Conservation (phyloP, 2,888 invertebrate species). For the Tipula lateralis region DNA sequence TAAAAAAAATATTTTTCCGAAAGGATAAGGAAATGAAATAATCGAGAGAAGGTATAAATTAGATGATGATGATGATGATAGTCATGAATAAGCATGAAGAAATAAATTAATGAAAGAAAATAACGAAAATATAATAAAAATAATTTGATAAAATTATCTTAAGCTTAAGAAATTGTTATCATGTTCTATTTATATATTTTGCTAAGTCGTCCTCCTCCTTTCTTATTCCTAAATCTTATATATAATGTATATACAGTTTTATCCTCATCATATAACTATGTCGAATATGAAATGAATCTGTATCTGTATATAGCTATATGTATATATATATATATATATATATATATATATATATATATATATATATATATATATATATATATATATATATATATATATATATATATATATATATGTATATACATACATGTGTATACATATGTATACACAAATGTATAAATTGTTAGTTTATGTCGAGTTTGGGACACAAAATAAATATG, state of each 20-base stretch:
- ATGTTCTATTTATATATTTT: background rate
- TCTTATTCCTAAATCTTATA: no score
- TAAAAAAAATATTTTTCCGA: background rate
- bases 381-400: background rate
- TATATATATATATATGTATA: background rate
- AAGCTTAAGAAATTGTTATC: constrained; percentile 19
- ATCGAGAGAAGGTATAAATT: constrained; percentile 9
- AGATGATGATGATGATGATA: constrained; percentile 12
- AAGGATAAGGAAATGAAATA: constrained; percentile 1
- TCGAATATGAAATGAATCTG: background rate
- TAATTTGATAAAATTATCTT: constrained; percentile 24
- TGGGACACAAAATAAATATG: background rate
- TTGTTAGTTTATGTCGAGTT: background rate
- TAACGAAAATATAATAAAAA: background rate
- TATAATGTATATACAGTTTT: background rate
- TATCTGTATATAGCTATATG: background rate
- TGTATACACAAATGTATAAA: background rate
- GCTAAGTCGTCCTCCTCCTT: background rate
- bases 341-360: no score
- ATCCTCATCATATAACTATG: background rate
- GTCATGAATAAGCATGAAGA: constrained; percentile 24
- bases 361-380: no score
- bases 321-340: background rate
- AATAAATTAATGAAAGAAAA: constrained; percentile 19
- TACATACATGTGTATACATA: background rate